Evolutionary conservation across 2,797 vertebrate genomes (phyloP), one percentile per base, ranked within the genome.

Genomic region (Pangasius djambal): DNA sequence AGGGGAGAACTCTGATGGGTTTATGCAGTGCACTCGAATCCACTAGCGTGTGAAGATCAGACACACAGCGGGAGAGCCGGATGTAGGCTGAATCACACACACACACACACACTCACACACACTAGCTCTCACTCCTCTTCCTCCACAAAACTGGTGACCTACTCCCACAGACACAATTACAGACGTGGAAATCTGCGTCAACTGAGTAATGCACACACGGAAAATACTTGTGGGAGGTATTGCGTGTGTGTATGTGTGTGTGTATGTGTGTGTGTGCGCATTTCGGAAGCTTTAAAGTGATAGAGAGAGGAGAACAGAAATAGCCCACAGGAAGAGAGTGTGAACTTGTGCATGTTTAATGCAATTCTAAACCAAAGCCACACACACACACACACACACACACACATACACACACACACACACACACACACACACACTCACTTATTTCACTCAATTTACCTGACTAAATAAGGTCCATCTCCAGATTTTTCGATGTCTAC

Each of bases 51-150:
- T 40, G 57, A 69, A 74, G 72, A 77, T 70, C 57, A 87, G 67
- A 83, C n/a, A 25, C 85, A 75, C 82, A 61, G 89, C 57, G 83
- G 85, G 84, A 81, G 87, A 82, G 25, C 61, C 65, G 87, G 75
- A 89, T 89, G 70, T 61, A 74, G 88, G 81, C 91, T 90, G 88
- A 92, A 79, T 90, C 90, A 89, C 74, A 89, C 67, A 2, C 52
- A 6, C 79, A 61, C 82, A 90, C 88, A 83, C 70, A 67, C 79
- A 77, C 90, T 88, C 57, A 90, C 88, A 86, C 89, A 87, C 67
- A 4, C 52, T 67, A 72, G 52, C 78, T 22, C 83, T 31, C 63
- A 77, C 83, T 88, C 81, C 55, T 86, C 88, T 85, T 89, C 88
- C 88, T 89, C 87, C 70, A 63, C 74, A 28, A 87, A 69, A 77